Evolutionary conservation across 2,797 vertebrate species (phyloP).

Genomic region (Ctenochaetus hawaiiensis): DNA sequence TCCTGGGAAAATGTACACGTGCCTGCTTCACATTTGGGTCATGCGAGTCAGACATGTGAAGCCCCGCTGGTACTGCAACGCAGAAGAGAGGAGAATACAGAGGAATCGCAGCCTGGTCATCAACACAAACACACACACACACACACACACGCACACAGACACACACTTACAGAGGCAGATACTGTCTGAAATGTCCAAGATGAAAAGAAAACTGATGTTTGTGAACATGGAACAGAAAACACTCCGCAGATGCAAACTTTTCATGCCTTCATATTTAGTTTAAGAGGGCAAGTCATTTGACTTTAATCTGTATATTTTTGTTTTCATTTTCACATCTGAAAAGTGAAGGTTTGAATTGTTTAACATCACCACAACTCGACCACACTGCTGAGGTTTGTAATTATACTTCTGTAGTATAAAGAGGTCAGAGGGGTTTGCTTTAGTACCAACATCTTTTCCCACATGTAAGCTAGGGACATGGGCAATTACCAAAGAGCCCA

Average conservation of each 20-base stretch:
- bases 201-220: slow-evolving; percentile 11
- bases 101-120: slow-evolving; percentile 46
- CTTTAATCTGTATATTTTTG: slow-evolving; percentile 8
- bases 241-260: slow-evolving; percentile 23
- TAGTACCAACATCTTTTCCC: slow-evolving; percentile 13
- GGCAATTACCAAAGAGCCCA: slow-evolving; percentile 54
- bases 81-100: slow-evolving; percentile 41
- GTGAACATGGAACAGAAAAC: slow-evolving; percentile 13
- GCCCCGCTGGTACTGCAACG: slow-evolving; percentile 34
- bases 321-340: slow-evolving; percentile 24
- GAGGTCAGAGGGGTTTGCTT: slow-evolving; percentile 9
- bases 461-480: slow-evolving; percentile 49
- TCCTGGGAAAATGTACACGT: slow-evolving; percentile 71
- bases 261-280: slow-evolving; percentile 23
- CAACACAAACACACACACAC: slow-evolving; percentile 16
- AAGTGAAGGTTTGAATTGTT: not conserved
- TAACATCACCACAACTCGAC: not conserved
- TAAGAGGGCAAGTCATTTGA: slow-evolving; percentile 17
- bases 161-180: not conserved
- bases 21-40: slow-evolving; percentile 72
- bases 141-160: no score
- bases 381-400: slow-evolving; percentile 15
- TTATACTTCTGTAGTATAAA: not conserved
- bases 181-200: slow-evolving; percentile 11
- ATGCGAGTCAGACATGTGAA: slow-evolving; percentile 74